Evolutionary conservation across 2,113 vertebrate genomes (phyloP), one percentile per base, ranked within the genome.

Genomic region (Garra rufa): DNA sequence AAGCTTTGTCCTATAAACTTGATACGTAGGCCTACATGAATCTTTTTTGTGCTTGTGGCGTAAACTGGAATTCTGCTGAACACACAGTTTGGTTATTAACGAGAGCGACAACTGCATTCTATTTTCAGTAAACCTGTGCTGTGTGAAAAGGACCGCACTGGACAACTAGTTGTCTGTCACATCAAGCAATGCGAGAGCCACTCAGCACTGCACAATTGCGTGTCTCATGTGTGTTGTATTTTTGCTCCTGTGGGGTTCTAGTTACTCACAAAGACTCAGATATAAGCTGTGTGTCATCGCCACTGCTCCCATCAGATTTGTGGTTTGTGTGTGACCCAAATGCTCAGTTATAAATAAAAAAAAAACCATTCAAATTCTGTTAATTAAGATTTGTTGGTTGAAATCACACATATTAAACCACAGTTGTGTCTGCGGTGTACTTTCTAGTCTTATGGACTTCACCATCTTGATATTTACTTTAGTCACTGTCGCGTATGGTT

Each of bases 91-190:
- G 69, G 38, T 71, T 70, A 70, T 43, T 71, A 71, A 71, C 38
- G 21, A 71, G 21, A 70, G 38, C 6, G 21, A 71, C 38, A 43
- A 71, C 69, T 43, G 19, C 38, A 14, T 41, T n/a, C 38, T 71
- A 44, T 71, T 43, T 71, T 71, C 21, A n/a, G 69, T 7, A 71
- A 71, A 71, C 38, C 69, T 71, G 5, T 13, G 38, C 19, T 41
- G 69, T 44, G 28, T 17, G 15, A 34, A 67, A 67, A 28, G 28
- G 28, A 67, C 28, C 19, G 28, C 28, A 6, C 69, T 44, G 21
- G 69, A 71, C 69, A 44, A 14, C 67, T 14, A 44, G 38, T 71
- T 71, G 69, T 70, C 67, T 70, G 67, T 71, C 69, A 71, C 1
- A 0, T 71, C 38, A 24, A 71, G 38, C 21, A 71, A 43, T 44